Evolutionary conservation across 1,140 invertebrate species (phyloP).

Genomic region (Ericerus pela): DNA sequence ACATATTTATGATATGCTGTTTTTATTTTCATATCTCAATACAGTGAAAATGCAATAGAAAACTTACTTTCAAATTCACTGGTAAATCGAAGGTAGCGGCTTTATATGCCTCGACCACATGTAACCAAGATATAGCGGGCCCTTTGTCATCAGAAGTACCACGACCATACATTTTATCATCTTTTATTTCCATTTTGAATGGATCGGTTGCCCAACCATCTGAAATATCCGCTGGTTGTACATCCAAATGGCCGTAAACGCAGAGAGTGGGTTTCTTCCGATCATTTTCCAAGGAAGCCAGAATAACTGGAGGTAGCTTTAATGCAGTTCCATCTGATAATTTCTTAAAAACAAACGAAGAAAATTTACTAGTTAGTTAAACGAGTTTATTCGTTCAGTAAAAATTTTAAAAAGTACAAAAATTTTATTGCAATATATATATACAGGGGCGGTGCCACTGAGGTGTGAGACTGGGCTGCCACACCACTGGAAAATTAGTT

Average conservation of each 20-base stretch:
- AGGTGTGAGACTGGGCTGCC: neutral
- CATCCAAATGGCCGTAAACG: constrained; percentile 95
- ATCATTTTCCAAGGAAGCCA: constrained; percentile 73
- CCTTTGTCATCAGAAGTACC: constrained; percentile 93
- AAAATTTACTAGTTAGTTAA: no score
- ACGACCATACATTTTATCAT: constrained; percentile 83
- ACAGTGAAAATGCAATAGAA: no score
- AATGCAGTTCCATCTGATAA: constrained; percentile 55
- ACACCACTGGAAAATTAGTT: neutral
- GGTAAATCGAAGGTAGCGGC: constrained; percentile 54
- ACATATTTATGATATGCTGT: no score
- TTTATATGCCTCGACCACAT: constrained; percentile 81
- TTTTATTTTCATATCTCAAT: no score
- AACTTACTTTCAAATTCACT: constrained; percentile 71
- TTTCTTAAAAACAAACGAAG: constrained; percentile 31
- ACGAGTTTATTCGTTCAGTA: constrained; percentile 12
- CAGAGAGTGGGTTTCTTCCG: constrained; percentile 77
- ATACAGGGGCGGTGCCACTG: neutral
- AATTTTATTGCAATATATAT: neutral
- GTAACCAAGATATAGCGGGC: constrained; percentile 81
- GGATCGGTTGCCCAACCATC: constrained; percentile 96
- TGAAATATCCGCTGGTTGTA: constrained; percentile 78
- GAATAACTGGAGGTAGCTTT: constrained; percentile 70
- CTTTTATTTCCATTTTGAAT: constrained; percentile 71
- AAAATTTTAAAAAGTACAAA: constrained; percentile 7